Conservation (phyloP, 2,797 vertebrate genomes). For the Lates japonicus region DNA sequence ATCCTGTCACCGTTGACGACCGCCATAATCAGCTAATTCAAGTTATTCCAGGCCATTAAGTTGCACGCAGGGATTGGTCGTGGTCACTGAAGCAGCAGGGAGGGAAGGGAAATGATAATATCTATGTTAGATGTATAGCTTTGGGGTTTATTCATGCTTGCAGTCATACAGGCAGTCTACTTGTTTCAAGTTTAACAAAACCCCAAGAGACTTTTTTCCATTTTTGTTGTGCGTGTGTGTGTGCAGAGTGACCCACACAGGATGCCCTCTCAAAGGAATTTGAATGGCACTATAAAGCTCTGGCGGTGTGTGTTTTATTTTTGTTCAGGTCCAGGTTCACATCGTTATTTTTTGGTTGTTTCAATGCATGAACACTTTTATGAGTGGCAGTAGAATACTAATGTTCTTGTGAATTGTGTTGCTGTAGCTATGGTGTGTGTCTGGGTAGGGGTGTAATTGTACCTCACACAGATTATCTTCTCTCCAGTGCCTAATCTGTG, state of each 20-base stretch:
- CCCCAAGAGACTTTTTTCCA: conserved; percentile 23
- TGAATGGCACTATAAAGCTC: conserved; percentile 60
- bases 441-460: conserved; percentile 50
- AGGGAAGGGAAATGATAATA: conserved; percentile 35
- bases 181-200: conserved; percentile 53
- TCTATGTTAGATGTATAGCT: conserved; percentile 40
- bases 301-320: conserved; percentile 39
- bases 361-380: conserved; percentile 44
- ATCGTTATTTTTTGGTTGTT: conserved; percentile 24
- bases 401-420: conserved; percentile 43
- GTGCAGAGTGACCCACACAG: conserved; percentile 26
- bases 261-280: conserved; percentile 42
- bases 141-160: conserved; percentile 25
- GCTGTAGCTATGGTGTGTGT: conserved; percentile 30
- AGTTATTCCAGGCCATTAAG: conserved; percentile 82
- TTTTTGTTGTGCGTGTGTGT: background rate
- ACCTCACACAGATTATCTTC: conserved; percentile 69
- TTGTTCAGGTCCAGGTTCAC: conserved; percentile 27
- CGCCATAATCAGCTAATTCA: conserved; percentile 82
- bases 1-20: conserved; percentile 77
- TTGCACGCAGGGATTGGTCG: conserved; percentile 63
- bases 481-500: conserved; percentile 74
- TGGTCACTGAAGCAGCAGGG: conserved; percentile 60
- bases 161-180: conserved; percentile 26
- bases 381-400: conserved; percentile 44